Conservation (phyloP, 2,797 vertebrate species). For the Toxotes lorentzi region DNA sequence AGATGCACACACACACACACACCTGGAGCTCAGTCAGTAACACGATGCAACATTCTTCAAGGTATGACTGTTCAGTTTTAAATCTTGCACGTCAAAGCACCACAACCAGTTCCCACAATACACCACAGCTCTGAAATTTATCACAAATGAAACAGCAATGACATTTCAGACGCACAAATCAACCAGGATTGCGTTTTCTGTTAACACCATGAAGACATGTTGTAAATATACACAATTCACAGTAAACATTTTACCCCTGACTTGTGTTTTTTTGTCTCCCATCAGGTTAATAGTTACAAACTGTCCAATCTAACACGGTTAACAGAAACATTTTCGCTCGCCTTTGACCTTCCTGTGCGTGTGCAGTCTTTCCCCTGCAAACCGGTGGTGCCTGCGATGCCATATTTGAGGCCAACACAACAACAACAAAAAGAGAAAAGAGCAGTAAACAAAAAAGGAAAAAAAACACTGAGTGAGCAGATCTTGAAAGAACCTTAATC, state of each 20-base stretch:
- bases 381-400: not conserved
- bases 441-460: not conserved
- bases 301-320: too few species aligned
- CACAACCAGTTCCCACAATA: not conserved
- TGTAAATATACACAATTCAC: too few species aligned
- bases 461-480: slow-evolving; percentile 9
- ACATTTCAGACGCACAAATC: too few species aligned
- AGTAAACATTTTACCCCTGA: too few species aligned
- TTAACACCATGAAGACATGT: too few species aligned
- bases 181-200: too few species aligned
- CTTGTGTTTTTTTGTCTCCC: too few species aligned
- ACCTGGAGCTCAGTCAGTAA: not conserved
- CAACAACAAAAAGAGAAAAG: not conserved
- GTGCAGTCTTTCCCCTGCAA: too few species aligned
- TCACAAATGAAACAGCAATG: not conserved
- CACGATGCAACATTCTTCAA: not conserved
- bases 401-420: not conserved
- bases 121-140: not conserved
- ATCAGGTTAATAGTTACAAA: too few species aligned
- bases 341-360: too few species aligned
- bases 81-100: slow-evolving; percentile 4
- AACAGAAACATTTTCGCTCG: too few species aligned
- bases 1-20: not conserved
- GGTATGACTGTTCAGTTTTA: not conserved
- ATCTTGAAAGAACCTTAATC: slow-evolving; percentile 13